Conservation (phyloP, 2,797 vertebrate genomes). For the Botia kubotai region DNA sequence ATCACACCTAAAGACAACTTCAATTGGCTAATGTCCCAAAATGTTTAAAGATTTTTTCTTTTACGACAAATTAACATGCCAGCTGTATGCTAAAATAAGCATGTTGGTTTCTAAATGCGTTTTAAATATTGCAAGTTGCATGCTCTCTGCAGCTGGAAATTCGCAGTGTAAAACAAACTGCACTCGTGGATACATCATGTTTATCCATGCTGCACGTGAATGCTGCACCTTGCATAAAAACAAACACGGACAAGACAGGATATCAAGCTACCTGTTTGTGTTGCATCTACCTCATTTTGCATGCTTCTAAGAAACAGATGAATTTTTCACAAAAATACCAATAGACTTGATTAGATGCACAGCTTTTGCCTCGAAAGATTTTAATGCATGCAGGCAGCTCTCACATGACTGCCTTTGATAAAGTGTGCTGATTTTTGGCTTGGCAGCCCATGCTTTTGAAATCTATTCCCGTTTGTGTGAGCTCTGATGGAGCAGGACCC, state of each 20-base stretch:
- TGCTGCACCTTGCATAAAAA: not conserved
- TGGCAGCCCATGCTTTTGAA: slow-evolving; percentile 13
- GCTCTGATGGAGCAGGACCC: not conserved
- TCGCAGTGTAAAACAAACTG: no score
- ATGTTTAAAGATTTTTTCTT: no score
- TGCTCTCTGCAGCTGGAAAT: no score
- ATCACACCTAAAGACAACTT: no score
- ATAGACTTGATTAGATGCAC: not conserved
- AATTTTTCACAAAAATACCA: not conserved
- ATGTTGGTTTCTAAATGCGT: no score
- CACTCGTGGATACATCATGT: no score
- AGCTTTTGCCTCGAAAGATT: not conserved
- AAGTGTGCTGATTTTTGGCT: slow-evolving; percentile 28
- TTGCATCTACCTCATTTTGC: not conserved
- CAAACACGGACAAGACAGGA: not conserved
- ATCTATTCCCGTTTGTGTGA: slow-evolving; percentile 24
- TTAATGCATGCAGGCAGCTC: not conserved
- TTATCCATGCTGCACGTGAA: no score
- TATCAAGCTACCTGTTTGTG: not conserved
- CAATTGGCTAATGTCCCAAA: no score
- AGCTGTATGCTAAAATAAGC: no score
- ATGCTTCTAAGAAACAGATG: not conserved
- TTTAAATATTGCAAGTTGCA: no score
- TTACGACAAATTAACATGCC: no score
- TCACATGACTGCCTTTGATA: slow-evolving; percentile 22